These are phyloP conservation scores for Labroides dimidiatus DNA, from an alignment of 2,797 vertebrate genomes.

Conservation along the genomic window DNA sequence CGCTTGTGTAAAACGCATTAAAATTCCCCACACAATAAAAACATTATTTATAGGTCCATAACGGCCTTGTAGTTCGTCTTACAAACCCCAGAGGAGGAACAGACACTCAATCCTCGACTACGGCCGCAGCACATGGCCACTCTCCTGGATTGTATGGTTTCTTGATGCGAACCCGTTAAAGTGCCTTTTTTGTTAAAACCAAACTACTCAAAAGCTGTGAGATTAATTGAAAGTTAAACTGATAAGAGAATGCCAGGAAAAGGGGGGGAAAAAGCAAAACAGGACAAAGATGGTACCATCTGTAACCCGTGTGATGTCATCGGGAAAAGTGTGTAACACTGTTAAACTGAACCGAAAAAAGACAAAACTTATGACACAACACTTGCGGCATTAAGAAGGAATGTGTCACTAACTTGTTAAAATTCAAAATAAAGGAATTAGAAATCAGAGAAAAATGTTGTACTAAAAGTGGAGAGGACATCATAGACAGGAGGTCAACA, in stretches of 20 bases:
- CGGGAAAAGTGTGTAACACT: conserved; percentile 80
- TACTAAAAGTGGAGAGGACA: conserved; percentile 29
- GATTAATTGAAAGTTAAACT: conserved; percentile 73
- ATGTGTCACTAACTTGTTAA: conserved; percentile 78
- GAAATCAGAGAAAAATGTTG: conserved; percentile 58
- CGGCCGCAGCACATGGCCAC: conserved; percentile 29
- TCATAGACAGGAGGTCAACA: conserved; percentile 37
- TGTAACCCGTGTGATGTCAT: conserved; percentile 81
- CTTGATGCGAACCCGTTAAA: conserved; percentile 65
- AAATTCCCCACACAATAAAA: conserved; percentile 82
- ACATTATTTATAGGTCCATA: conserved; percentile 86
- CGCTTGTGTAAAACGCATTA: conserved; percentile 81
- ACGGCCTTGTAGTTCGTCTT: conserved; percentile 86
- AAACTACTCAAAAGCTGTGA: conserved; percentile 63
- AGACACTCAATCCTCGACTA: conserved; percentile 66
- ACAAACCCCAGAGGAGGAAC: conserved; percentile 78
- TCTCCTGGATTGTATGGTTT: conserved; percentile 54
- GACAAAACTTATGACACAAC: conserved; percentile 71
- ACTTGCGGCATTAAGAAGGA: conserved; percentile 71
- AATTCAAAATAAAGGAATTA: conserved; percentile 69
- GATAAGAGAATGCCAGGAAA: conserved; percentile 72
- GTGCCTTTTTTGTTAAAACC: conserved; percentile 44
- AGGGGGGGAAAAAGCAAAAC: conserved; percentile 35
- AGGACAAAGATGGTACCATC: conserved; percentile 57
- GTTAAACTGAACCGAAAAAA: conserved; percentile 75